Evolutionary conservation across 2,888 invertebrate genomes (phyloP), one percentile per base, ranked within the genome.

Genomic region (Isotomurus palustris): DNA sequence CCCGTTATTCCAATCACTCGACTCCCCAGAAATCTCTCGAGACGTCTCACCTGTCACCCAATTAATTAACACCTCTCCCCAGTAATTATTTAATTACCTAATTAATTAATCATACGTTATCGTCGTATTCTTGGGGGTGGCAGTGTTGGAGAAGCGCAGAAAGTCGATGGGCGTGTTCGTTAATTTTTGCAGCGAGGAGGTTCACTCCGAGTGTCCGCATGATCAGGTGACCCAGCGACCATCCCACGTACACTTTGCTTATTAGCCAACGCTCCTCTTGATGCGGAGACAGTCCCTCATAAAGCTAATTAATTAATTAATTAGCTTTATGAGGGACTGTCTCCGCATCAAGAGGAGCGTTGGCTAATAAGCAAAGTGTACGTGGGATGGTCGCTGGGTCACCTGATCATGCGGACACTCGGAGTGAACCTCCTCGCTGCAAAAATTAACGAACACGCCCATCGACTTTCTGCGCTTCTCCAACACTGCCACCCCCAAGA

Each of bases 371-470:
- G 60, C 38, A 61, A 56, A 32, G 41, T 64, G 10, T 69, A 69
- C 44, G 56, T 69, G 12, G 29, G 43, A 4, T 69, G 69, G 69
- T 67, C 67, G 8, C 50, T 67, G 14, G 25, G 67, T 14, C 67
- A 67, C 50, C 40, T 69, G 35, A 56, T 60, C 24, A 51, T 61
- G 8, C 35, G 67, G 28, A 62, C 66, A 8, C 36, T 67, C 10
- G 61, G 62, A n/a, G 66, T 69, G 14, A 66, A 66, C 41, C 22
- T 64, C 21, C 62, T 66, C 48, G 66, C 62, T 24, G 56, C 69
- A 8, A 50, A 44, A 21, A 63, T 69, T 19, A 62, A 60, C 48
- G 66, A 69, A 28, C 48, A 60, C 50, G 62, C 66, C 14, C 64
- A 64, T 35, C 53, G 60, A 28, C 52, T 63, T n/a, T 49, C 45